Evolutionary conservation across 2,888 invertebrate species (phyloP).

Genomic region (Ametastegia equiseti): DNA sequence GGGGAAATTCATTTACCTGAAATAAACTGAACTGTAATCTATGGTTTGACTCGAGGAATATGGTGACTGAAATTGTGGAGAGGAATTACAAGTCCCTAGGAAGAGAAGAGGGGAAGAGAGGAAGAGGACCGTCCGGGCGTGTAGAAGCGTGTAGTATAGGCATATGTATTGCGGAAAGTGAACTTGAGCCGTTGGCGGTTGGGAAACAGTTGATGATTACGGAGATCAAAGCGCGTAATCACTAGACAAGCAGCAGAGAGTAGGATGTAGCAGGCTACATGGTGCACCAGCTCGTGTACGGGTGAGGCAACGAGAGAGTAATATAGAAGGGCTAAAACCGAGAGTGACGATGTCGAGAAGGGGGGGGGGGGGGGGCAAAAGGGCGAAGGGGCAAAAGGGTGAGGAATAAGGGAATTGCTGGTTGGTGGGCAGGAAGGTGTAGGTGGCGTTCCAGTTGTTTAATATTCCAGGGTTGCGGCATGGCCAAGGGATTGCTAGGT

Average conservation of each 20-base stretch:
- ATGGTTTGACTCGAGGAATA: not conserved
- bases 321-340: conserved; percentile 50
- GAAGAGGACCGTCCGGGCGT: conserved; percentile 31
- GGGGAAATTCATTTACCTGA: too few relatives aligned
- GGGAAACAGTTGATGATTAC: conserved; percentile 66
- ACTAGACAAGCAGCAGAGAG: conserved; percentile 58
- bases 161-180: conserved; percentile 36
- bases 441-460: conserved; percentile 38
- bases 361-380: conserved; percentile 51
- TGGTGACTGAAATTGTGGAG: not conserved
- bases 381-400: conserved; percentile 55
- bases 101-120: not conserved
- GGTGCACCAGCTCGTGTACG: conserved; percentile 23
- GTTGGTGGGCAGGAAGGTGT: not conserved
- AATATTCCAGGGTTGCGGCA: conserved; percentile 42
- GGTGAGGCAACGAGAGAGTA: conserved; percentile 33
- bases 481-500: conserved; percentile 33
- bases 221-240: conserved; percentile 73
- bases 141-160: conserved; percentile 25
- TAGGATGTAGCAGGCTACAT: not conserved
- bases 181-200: conserved; percentile 44
- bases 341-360: conserved; percentile 51
- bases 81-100: not conserved
- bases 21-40: too few relatives aligned
- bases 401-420: not conserved